Evolutionary conservation across 2,888 invertebrate genomes (phyloP).

Genomic region (Tillus elongatus): DNA sequence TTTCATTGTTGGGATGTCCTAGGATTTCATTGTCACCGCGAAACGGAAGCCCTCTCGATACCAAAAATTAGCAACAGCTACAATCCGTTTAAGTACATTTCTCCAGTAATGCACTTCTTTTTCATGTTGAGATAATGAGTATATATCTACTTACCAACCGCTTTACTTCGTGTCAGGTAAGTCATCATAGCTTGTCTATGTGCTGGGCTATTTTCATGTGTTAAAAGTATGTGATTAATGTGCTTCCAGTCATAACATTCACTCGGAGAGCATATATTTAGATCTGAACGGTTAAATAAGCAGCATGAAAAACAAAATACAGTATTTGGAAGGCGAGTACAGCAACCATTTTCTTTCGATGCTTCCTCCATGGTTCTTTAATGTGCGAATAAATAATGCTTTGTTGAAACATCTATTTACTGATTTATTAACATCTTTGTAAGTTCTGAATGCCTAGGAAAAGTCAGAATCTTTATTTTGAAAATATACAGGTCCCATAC

Average conservation of each 20-base stretch:
- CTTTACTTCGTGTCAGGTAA: constrained; percentile 5
- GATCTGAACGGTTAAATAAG: constrained; percentile 15
- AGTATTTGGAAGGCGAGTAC: constrained; percentile 19
- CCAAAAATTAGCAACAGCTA: constrained; percentile 21
- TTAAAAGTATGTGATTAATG: constrained; percentile 5
- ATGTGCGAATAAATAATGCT: constrained; percentile 18
- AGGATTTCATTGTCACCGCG: constrained; percentile 22
- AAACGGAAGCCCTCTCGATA: constrained; percentile 22
- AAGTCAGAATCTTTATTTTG: constrained; percentile 21
- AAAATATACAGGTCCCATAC: constrained; percentile 17
- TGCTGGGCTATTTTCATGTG: constrained; percentile 7
- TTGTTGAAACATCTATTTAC: constrained; percentile 14
- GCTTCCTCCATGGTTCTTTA: constrained; percentile 12
- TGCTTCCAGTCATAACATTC: constrained; percentile 16
- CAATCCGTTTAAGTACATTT: constrained; percentile 12
- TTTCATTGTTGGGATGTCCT: constrained; percentile 22
- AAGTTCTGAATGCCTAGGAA: constrained; percentile 17
- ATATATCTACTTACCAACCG: constrained; percentile 11
- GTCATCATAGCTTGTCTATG: constrained; percentile 5
- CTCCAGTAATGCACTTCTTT: constrained; percentile 12
- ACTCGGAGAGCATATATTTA: constrained; percentile 15
- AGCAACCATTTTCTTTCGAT: constrained; percentile 13
- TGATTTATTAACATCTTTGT: constrained; percentile 17
- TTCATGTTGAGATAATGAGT: constrained; percentile 10
- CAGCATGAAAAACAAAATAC: constrained; percentile 18